Percentiles rank a stretch among this genome's conserved stretches.
phyloP scores from a whole-genome alignment of 2,797 vertebrate species.

The Pipistrellus kuhlii region DNA sequence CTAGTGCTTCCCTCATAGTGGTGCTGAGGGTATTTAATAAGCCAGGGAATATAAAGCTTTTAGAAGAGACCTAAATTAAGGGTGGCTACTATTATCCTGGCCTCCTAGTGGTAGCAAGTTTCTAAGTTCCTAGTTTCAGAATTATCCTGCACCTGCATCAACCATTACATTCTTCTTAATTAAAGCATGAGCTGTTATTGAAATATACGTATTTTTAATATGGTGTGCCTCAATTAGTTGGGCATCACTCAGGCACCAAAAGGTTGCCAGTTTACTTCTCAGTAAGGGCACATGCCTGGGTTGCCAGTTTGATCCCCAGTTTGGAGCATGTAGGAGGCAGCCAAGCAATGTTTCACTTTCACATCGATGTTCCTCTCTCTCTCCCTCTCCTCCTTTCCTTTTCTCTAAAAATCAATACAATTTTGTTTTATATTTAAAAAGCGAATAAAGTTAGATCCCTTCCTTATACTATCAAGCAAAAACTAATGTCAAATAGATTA shows the following conservation, averaged over 20 bases:
- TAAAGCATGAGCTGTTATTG: not conserved
- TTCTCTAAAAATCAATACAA: too few relatives aligned
- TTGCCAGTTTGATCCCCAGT: too few relatives aligned
- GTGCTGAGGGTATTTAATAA: not conserved
- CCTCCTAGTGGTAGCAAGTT: not conserved
- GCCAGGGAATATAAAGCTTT: not conserved
- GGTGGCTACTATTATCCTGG: not conserved
- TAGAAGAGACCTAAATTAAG: not conserved
- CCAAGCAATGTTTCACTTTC: too few relatives aligned
- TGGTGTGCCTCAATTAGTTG: too few relatives aligned
- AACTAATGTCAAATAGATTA: conserved; percentile 54
- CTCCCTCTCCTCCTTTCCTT: too few relatives aligned
- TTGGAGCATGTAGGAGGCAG: too few relatives aligned
- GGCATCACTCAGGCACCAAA: too few relatives aligned
- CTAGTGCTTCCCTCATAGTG: not conserved
- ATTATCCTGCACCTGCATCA: not conserved
- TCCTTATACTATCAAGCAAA: conserved; percentile 2
- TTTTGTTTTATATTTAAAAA: too few relatives aligned
- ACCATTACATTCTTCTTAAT: not conserved
- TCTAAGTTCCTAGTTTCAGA: not conserved
- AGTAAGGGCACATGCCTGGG: too few relatives aligned
- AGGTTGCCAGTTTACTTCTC: too few relatives aligned
- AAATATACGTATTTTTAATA: not conserved
- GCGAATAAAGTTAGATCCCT: not conserved
- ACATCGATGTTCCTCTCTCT: too few relatives aligned